Evolutionary conservation across 35 echinoderm and acorn worm species (phyloP).

Genomic region (Anneissia japonica): DNA sequence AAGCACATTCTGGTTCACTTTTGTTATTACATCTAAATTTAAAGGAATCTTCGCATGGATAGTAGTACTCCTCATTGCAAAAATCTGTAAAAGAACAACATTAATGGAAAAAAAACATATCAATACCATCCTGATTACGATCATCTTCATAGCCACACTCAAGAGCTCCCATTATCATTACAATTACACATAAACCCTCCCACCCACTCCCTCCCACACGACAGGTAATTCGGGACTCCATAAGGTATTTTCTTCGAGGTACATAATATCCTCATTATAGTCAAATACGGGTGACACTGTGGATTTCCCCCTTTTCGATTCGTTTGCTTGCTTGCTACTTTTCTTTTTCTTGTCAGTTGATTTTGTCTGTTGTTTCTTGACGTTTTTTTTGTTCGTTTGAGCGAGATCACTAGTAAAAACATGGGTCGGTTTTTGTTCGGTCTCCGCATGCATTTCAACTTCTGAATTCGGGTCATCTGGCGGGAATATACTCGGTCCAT

Average conservation of each 20-base stretch:
- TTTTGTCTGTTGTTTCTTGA: not conserved
- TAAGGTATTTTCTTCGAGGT: not conserved
- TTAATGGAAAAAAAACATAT: too few relatives aligned
- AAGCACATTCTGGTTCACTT: too few relatives aligned
- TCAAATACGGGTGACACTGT: not conserved
- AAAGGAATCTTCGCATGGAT: too few relatives aligned
- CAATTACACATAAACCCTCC: too few relatives aligned
- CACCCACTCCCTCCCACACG: too few relatives aligned
- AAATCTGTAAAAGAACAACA: too few relatives aligned
- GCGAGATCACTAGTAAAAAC: not conserved
- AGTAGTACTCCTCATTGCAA: too few relatives aligned
- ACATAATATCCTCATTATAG: not conserved
- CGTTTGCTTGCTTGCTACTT: too few relatives aligned
- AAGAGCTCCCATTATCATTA: too few relatives aligned
- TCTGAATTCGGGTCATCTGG: not conserved
- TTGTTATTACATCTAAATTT: too few relatives aligned
- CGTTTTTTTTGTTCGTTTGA: not conserved
- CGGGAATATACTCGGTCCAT: not conserved
- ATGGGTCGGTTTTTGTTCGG: not conserved
- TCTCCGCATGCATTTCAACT: not conserved
- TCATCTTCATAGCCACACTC: too few relatives aligned
- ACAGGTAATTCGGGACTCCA: not conserved
- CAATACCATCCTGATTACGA: too few relatives aligned
- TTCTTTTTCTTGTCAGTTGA: not conserved
- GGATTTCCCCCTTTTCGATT: not conserved